phyloP scores from a whole-genome alignment of 92 coral and sea anemone genomes.

The Porites rus region DNA sequence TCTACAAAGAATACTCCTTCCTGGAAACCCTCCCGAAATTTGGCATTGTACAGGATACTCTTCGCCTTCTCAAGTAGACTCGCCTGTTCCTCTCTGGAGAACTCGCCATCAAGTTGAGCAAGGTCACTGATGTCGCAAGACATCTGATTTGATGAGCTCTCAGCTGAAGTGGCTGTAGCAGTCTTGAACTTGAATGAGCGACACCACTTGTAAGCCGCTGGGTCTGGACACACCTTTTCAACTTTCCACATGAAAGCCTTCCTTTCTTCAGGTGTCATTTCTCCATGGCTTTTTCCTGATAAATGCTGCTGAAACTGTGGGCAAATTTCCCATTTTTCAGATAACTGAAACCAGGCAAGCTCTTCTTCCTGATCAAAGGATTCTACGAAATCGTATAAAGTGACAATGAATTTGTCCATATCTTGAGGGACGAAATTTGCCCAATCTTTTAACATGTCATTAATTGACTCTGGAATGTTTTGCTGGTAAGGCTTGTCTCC shows the following conservation, averaged over 20 bases:
- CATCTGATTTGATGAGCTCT: neutral
- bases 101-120: neutral
- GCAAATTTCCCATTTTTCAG: constrained; percentile 57
- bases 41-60: constrained; percentile 18
- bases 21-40: constrained; percentile 47
- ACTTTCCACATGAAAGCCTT: constrained; percentile 26
- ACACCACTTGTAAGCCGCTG: constrained; percentile 52
- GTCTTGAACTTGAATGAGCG: constrained; percentile 8
- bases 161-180: constrained; percentile 4
- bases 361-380: constrained; percentile 51
- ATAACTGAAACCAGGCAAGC: constrained; percentile 52
- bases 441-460: constrained; percentile 67
- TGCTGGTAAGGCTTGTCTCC: constrained; percentile 48
- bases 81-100: constrained; percentile 36
- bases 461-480: constrained; percentile 55
- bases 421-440: constrained; percentile 42
- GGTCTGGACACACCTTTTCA: constrained; percentile 47
- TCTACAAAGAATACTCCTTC: constrained; percentile 57
- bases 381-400: constrained; percentile 49
- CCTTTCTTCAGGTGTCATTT: constrained; percentile 53
- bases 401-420: constrained; percentile 45
- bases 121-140: constrained; percentile 44
- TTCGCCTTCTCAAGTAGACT: constrained; percentile 49
- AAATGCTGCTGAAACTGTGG: constrained; percentile 21
- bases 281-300: constrained; percentile 15